Conservation (phyloP, 1,140 invertebrate species). For the Macrotrachela quadricornifera region DNA sequence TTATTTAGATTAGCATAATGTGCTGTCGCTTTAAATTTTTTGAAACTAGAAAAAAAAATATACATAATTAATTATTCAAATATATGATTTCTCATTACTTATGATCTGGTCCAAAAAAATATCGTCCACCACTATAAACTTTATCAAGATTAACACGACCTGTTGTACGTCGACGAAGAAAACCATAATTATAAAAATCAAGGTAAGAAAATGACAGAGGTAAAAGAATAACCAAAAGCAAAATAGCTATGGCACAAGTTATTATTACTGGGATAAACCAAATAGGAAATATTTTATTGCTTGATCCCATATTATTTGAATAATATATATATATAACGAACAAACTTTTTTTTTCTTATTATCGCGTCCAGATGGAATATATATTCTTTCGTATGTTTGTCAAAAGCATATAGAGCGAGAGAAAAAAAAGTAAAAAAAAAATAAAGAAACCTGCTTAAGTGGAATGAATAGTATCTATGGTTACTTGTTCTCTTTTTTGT, state of each 20-base stretch:
- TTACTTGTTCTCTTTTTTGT: no score
- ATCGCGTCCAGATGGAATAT: no score
- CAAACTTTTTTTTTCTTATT: no score
- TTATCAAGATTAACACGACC: conserved; percentile 12
- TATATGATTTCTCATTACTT: background rate
- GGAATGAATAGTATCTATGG: no score
- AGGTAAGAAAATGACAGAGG: conserved; percentile 12
- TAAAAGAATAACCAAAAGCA: conserved; percentile 11
- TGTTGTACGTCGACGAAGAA: conserved; percentile 14
- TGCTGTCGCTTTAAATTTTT: conserved; percentile 14
- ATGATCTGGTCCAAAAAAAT: conserved; percentile 16
- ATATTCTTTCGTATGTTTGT: no score
- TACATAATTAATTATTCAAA: no score
- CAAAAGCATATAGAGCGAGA: no score
- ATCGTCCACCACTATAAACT: conserved; percentile 13
- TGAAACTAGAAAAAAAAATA: conserved; percentile 13
- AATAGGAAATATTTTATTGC: no score
- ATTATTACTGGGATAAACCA: background rate
- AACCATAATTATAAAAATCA: conserved; percentile 14
- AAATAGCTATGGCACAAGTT: background rate
- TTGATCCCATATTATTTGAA: no score
- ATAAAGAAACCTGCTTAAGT: no score
- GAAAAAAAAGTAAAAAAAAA: no score
- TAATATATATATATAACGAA: no score
- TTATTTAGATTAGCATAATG: conserved; percentile 12